Evolutionary conservation across 2,113 vertebrate species (phyloP), one percentile per base, ranked within the genome.

Genomic region (Erythrocebus patas): DNA sequence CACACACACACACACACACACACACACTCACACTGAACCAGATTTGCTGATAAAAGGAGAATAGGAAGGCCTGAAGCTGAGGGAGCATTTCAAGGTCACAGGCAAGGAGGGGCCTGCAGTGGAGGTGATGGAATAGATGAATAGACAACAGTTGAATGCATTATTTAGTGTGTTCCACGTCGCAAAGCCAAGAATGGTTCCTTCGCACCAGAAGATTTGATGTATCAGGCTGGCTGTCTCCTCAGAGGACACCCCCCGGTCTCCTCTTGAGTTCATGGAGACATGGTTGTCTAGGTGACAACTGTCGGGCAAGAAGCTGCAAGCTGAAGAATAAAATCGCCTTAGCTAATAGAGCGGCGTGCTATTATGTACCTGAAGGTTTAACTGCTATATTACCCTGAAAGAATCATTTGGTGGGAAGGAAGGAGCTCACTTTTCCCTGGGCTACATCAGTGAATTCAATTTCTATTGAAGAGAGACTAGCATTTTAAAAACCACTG

Each of bases 1-100:
- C 23, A 57, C 68, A 57, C 61, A n/a, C 72, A 52, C 83, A 59
- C 80, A 68, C 48, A 68, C 48, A 73, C 38, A 78, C 57, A 48
- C 50, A 64, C 20, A 61, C 20, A 27, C 75, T 45, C 86, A 89
- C 80, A 59, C 52, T 32, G 96, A 95, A 97, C 97, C 94, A 98
- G 97, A 98, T 98, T 98, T 98, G 95, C 98, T 98, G 90, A 95
- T 87, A 97, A 96, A 95, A 17, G 89, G 97, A 98, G 97, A 97
- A 95, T n/a, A 83, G 96, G 95, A 96, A 97, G 70, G 59, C 50
- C 90, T 70, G 82, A 97, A 97, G 98, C 61, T 81, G 80, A 97
- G 92, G 91, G 91, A 98, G 96, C 61, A 4, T 98, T 98, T 98
- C 98, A 99, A 99, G 98, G 98, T 99, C 98, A 91, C 0, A n/a